Percentiles rank a stretch among this genome's conserved stretches.
Evolutionary conservation across 1,140 invertebrate genomes (phyloP).

Genomic region (Condylostylus longicornis): DNA sequence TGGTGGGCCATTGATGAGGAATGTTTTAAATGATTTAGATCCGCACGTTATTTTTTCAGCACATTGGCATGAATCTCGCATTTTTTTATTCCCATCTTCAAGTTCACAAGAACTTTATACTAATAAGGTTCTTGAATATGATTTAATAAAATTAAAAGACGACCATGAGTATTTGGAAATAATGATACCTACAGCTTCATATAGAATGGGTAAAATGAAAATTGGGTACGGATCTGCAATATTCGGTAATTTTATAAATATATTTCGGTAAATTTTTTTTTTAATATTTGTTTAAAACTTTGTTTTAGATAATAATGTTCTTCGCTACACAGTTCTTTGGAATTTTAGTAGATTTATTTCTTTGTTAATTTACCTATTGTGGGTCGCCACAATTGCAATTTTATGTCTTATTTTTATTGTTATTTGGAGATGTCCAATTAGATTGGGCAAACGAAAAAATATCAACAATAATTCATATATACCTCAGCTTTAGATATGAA

Average conservation of each 20-base stretch:
- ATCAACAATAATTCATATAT: slow-evolving; percentile 17
- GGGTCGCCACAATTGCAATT: slow-evolving; percentile 21
- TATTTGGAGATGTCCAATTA: slow-evolving; percentile 30
- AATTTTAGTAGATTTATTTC: slow-evolving; percentile 24
- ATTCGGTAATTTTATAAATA: slow-evolving; percentile 46
- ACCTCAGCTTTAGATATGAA: slow-evolving; percentile 25
- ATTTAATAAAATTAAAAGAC: slow-evolving; percentile 29
- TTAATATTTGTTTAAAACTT: slow-evolving; percentile 1
- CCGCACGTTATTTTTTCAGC: slow-evolving; percentile 73
- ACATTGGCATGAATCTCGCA: slow-evolving; percentile 58
- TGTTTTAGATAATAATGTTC: slow-evolving; percentile 22
- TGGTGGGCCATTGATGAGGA: slow-evolving; percentile 44
- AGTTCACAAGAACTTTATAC: slow-evolving; percentile 31
- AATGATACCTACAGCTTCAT: slow-evolving; percentile 82
- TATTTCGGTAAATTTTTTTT: slow-evolving; percentile 6
- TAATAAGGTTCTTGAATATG: slow-evolving; percentile 26
- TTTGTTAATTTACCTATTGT: slow-evolving; percentile 22
- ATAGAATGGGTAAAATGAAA: slow-evolving; percentile 73
- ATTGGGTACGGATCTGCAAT: slow-evolving; percentile 75
- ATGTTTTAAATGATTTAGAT: slow-evolving; percentile 34
- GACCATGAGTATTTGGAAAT: slow-evolving; percentile 57
- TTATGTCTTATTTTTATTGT: slow-evolving; percentile 21
- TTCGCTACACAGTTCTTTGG: slow-evolving; percentile 27
- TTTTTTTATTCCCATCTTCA: slow-evolving; percentile 24
- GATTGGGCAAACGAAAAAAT: slow-evolving; percentile 22